Evolutionary conservation across 2,797 vertebrate species (phyloP).

Genomic region (Pangasius larnaudii): DNA sequence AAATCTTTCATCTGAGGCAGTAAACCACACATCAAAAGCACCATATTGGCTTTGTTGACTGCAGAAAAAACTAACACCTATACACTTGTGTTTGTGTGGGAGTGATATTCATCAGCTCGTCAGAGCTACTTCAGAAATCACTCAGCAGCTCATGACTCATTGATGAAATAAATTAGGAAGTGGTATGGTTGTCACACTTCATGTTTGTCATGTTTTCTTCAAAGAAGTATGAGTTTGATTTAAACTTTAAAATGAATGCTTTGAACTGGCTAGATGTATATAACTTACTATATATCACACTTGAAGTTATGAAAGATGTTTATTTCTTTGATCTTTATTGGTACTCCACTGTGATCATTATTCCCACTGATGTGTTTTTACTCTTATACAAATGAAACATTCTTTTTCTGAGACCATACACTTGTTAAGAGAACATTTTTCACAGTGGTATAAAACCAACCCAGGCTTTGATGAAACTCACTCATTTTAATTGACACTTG

Average conservation of each 20-base stretch:
- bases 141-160: slow-evolving; percentile 47
- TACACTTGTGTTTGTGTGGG: slow-evolving; percentile 21
- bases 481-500: slow-evolving; percentile 51
- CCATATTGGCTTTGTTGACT: slow-evolving; percentile 22
- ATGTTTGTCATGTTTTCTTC: slow-evolving; percentile 12
- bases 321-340: not conserved
- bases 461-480: slow-evolving; percentile 9
- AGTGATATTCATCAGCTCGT: slow-evolving; percentile 41
- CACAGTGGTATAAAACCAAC: not conserved
- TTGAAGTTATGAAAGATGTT: not conserved
- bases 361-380: not conserved
- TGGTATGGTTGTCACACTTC: slow-evolving; percentile 24
- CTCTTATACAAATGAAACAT: not conserved
- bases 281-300: not conserved
- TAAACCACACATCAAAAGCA: not conserved
- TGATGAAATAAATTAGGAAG: slow-evolving; percentile 44
- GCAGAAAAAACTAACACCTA: slow-evolving; percentile 10
- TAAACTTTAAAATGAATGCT: not conserved
- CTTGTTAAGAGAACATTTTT: not conserved
- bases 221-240: slow-evolving; percentile 8
- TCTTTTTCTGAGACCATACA: not conserved
- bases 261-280: not conserved
- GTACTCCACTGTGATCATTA: not conserved
- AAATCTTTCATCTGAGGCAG: not conserved
- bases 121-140: slow-evolving; percentile 38